phyloP scores from a whole-genome alignment of 2,113 vertebrate genomes.

The Albula glossodonta region DNA sequence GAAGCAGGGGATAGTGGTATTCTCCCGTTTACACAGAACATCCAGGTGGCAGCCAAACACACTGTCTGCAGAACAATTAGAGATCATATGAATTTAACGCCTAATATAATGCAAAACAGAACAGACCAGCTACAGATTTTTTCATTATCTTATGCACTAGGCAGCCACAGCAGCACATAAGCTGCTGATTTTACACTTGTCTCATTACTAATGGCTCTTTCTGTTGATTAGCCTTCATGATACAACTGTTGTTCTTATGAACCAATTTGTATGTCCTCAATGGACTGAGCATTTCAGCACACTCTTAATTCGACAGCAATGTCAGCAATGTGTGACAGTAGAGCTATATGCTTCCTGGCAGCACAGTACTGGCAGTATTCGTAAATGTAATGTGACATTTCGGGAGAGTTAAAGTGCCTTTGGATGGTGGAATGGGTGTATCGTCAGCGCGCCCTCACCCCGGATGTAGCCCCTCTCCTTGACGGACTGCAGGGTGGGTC shows the following conservation, averaged over 20 bases:
- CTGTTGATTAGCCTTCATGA: not conserved
- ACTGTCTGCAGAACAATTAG: slow-evolving; percentile 72
- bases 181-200: not conserved
- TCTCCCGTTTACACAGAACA: slow-evolving; percentile 80
- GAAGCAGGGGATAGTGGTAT: slow-evolving; percentile 74
- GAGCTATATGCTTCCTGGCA: not conserved
- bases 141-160: too few relatives aligned
- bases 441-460: slow-evolving; percentile 59
- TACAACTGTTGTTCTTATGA: not conserved
- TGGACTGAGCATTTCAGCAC: not conserved
- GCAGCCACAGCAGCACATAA: too few relatives aligned
- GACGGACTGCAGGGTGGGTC: slow-evolving; percentile 86
- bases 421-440: not conserved
- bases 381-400: not conserved
- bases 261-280: not conserved
- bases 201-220: not conserved
- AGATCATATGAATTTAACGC: not conserved
- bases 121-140: too few relatives aligned
- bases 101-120: not conserved
- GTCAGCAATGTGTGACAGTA: not conserved
- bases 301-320: too few relatives aligned
- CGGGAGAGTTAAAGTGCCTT: not conserved
- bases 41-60: slow-evolving; percentile 88
- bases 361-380: not conserved
- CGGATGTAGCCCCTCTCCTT: slow-evolving; percentile 89